Evolutionary conservation across 2,888 invertebrate species (phyloP).

Genomic region (Sinelater perroti): DNA sequence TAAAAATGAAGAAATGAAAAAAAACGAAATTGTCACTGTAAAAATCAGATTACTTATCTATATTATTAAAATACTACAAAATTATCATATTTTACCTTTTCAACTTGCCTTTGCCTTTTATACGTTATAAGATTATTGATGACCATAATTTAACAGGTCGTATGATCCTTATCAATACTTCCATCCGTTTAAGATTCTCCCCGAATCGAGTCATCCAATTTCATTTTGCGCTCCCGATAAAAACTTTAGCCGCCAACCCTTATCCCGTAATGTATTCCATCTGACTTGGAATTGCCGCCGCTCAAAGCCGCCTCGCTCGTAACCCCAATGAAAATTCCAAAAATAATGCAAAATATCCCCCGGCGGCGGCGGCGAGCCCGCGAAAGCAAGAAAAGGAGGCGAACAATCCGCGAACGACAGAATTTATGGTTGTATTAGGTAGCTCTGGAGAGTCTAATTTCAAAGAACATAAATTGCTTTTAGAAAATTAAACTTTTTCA

Average conservation of each 20-base stretch:
- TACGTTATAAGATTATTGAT: no score
- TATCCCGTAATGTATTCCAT: constrained; percentile 52
- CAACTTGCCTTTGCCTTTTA: no score
- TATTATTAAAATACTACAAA: no score
- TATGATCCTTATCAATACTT: constrained; percentile 42
- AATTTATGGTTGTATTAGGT: constrained; percentile 53
- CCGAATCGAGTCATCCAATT: constrained; percentile 47
- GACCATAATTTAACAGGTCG: neutral
- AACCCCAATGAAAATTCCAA: constrained; percentile 49
- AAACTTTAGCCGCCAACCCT: constrained; percentile 46
- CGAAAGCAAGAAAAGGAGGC: constrained; percentile 37
- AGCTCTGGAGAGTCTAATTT: constrained; percentile 51
- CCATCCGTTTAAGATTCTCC: constrained; percentile 43
- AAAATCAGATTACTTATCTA: no score
- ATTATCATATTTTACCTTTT: no score
- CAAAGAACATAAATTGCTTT: constrained; percentile 50
- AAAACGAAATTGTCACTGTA: no score
- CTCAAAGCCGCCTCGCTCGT: constrained; percentile 41
- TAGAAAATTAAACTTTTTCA: constrained; percentile 55
- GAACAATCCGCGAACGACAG: constrained; percentile 46
- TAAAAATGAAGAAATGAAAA: no score
- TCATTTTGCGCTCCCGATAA: constrained; percentile 44
- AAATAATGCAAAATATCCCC: constrained; percentile 48
- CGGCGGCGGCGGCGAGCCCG: constrained; percentile 43
- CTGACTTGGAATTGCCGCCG: constrained; percentile 47